Evolutionary conservation across 2,888 invertebrate species (phyloP).

Genomic region (Acrobasis repandana): DNA sequence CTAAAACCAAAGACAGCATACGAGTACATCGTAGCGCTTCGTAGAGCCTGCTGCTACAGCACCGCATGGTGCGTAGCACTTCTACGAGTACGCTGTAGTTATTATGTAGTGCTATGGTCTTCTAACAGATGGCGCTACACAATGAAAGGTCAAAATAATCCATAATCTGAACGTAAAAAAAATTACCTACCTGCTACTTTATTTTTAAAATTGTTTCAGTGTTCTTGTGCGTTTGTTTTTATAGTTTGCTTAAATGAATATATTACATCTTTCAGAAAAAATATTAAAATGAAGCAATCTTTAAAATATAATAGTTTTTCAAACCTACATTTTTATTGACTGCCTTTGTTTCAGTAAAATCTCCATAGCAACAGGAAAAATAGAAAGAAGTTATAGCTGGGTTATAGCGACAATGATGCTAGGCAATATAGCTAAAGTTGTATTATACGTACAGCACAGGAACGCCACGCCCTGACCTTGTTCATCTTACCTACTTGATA

Average conservation of each 20-base stretch:
- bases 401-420: background rate
- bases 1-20: background rate
- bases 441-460: background rate
- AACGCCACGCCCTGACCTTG: slow-evolving; percentile 14
- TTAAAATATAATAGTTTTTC: background rate
- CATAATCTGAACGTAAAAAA: background rate
- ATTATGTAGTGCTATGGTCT: background rate
- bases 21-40: slow-evolving; percentile 1
- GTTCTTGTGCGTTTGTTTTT: too few relatives aligned
- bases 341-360: background rate
- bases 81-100: background rate
- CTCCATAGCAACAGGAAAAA: slow-evolving; percentile 5
- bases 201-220: too few relatives aligned
- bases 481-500: background rate
- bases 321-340: background rate
- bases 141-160: background rate
- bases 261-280: background rate
- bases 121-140: slow-evolving; percentile 6
- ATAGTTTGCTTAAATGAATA: too few relatives aligned
- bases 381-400: background rate
- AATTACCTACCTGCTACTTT: too few relatives aligned
- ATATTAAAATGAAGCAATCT: background rate
- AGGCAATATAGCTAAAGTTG: background rate
- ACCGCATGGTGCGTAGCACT: background rate
- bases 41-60: background rate